These are phyloP conservation scores for Pedicia rivosa DNA, from an alignment of 2,888 invertebrate genomes.

Conservation along the genomic window DNA sequence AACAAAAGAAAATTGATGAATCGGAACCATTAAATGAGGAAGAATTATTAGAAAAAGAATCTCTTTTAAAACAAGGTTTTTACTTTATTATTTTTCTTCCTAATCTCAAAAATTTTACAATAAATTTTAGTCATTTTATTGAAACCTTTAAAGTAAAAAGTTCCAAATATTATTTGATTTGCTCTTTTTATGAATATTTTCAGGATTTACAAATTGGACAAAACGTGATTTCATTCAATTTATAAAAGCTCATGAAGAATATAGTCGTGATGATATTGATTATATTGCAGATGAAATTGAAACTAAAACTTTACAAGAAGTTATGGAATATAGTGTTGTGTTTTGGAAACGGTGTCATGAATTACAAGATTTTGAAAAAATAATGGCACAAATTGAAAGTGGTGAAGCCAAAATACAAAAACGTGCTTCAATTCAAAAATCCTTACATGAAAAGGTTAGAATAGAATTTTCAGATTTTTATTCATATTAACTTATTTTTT, in stretches of 20 bases:
- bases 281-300: constrained; percentile 95
- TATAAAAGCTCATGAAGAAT: constrained; percentile 96
- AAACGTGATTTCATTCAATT: constrained; percentile 98
- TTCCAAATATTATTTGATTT: not conserved
- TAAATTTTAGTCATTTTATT: not conserved
- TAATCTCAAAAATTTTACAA: too few species aligned
- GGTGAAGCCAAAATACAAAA: constrained; percentile 96
- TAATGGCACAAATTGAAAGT: constrained; percentile 96
- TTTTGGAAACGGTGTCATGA: constrained; percentile 99
- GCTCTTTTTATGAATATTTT: constrained; percentile 32
- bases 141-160: too few species aligned
- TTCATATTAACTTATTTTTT: too few species aligned
- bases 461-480: constrained; percentile 45
- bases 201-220: constrained; percentile 97
- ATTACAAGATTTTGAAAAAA: constrained; percentile 89
- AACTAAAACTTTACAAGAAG: constrained; percentile 89
- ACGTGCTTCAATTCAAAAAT: constrained; percentile 54
- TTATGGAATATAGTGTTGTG: constrained; percentile 92
- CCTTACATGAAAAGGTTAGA: constrained; percentile 40
- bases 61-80: constrained; percentile 79
- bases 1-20: constrained; percentile 94
- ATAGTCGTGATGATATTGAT: constrained; percentile 94
- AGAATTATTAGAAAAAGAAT: constrained; percentile 82
- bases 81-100: constrained; percentile 5
- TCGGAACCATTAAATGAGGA: constrained; percentile 82